Percentiles rank a stretch among this genome's conserved stretches.
Conservation (phyloP, 2,113 vertebrate genomes). For the Aegithalos caudatus region DNA sequence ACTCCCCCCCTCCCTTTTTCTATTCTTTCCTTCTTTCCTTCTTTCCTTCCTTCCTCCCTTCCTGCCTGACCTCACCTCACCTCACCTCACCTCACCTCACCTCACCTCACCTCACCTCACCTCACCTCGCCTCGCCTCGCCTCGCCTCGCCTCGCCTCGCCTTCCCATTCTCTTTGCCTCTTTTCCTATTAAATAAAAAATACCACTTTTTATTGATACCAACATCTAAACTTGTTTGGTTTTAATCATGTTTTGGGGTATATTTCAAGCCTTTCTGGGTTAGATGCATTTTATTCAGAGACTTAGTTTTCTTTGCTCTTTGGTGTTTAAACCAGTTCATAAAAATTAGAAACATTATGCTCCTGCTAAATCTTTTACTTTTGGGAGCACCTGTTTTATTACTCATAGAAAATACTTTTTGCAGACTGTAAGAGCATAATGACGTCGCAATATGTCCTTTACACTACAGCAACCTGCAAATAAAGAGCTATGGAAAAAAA, state of each 20-base stretch:
- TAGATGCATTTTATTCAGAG: neutral
- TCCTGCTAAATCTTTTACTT: neutral
- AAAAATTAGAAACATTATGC: neutral
- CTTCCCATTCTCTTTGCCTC: neutral
- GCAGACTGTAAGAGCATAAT: neutral
- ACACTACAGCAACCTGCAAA: neutral
- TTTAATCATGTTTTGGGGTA: neutral
- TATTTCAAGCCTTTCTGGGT: neutral
- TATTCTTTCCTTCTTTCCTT: too few species aligned
- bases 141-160: too few species aligned
- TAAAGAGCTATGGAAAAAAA: neutral
- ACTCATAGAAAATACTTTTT: neutral
- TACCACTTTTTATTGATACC: neutral
- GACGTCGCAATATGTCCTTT: neutral
- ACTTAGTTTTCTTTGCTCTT: neutral
- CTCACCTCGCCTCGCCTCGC: too few species aligned
- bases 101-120: too few species aligned
- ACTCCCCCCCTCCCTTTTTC: too few species aligned
- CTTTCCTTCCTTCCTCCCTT: too few species aligned
- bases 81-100: too few species aligned
- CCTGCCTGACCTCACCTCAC: too few species aligned
- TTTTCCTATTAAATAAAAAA: neutral
- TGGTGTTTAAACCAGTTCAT: rapidly evolving
- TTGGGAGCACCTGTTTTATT: neutral
- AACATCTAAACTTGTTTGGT: neutral